These are phyloP conservation scores for Carcina quercana DNA, from an alignment of 2,888 invertebrate genomes.

Conservation along the genomic window DNA sequence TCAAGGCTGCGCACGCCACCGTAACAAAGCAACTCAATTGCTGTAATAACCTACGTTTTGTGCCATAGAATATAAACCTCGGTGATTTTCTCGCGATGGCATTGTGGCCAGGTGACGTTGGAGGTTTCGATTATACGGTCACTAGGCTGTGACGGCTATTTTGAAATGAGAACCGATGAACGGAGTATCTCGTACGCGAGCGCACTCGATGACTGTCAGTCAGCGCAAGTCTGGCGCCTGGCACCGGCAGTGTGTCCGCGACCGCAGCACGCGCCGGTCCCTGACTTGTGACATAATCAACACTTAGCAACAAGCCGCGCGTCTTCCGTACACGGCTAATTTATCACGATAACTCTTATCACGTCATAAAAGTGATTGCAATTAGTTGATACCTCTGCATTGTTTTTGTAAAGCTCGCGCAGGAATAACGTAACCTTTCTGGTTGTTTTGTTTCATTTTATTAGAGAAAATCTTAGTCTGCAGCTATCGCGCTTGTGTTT, in stretches of 20 bases:
- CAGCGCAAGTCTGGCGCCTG: no score
- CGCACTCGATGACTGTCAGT: conserved; percentile 24
- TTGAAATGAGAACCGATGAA: conserved; percentile 38
- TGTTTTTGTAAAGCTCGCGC: no score
- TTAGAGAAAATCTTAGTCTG: no score
- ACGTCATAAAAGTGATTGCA: conserved; percentile 6
- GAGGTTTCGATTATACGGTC: conserved; percentile 39
- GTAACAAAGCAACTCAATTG: conserved; percentile 6
- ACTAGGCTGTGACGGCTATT: conserved; percentile 35
- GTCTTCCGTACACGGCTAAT: conserved; percentile 13
- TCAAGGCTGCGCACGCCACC: conserved; percentile 7
- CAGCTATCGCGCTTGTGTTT: no score
- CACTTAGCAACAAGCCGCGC: conserved; percentile 10
- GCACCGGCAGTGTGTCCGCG: conserved; percentile 46
- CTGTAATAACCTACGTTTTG: conserved; percentile 9
- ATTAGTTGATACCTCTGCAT: no score
- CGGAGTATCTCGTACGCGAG: conserved; percentile 10
- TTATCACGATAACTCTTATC: conserved; percentile 12
- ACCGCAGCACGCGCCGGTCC: conserved; percentile 49
- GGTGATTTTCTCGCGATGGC: conserved; percentile 25
- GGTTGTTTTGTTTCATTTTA: no score
- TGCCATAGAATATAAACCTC: conserved; percentile 13
- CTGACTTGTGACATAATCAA: conserved; percentile 20
- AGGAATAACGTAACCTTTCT: no score
- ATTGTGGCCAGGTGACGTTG: conserved; percentile 33